A percentile compares a stretch with the other conserved stretches of the same genome.
phyloP scores from a whole-genome alignment of 92 coral and sea anemone species.

The Palythoa grandis region DNA sequence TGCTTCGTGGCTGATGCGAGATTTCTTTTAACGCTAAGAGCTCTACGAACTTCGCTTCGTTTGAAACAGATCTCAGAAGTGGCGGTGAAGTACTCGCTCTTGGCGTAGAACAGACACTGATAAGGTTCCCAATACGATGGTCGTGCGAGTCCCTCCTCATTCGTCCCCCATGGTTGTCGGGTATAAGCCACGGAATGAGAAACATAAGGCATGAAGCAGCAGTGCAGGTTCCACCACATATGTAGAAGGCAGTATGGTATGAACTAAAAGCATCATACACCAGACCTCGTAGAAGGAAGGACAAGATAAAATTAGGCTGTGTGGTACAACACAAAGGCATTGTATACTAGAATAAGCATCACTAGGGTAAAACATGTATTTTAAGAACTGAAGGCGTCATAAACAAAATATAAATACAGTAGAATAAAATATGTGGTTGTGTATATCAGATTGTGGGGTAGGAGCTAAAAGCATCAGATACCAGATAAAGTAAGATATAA shows the following conservation, averaged over 20 bases:
- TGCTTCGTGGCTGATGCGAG: conserved; percentile 68
- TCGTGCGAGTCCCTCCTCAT: conserved; percentile 72
- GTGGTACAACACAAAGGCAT: too few species aligned
- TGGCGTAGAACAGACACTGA: conserved; percentile 7
- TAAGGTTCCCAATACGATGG: conserved; percentile 61
- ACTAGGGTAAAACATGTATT: too few species aligned
- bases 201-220: conserved; percentile 75
- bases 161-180: conserved; percentile 53
- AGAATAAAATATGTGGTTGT: too few species aligned
- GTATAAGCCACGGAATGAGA: conserved; percentile 83
- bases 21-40: conserved; percentile 48
- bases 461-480: too few species aligned
- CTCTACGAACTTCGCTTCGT: neutral
- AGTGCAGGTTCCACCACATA: conserved; percentile 81
- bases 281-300: conserved; percentile 54
- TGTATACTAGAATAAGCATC: too few species aligned
- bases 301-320: too few species aligned
- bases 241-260: conserved; percentile 92
- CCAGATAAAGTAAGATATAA: too few species aligned
- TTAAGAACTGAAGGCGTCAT: too few species aligned
- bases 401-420: too few species aligned
- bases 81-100: neutral
- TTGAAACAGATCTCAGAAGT: neutral
- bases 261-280: conserved; percentile 79
- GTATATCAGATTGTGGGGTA: too few species aligned